Evolutionary conservation across 2,888 invertebrate genomes (phyloP).

Genomic region (Acleris emargana): DNA sequence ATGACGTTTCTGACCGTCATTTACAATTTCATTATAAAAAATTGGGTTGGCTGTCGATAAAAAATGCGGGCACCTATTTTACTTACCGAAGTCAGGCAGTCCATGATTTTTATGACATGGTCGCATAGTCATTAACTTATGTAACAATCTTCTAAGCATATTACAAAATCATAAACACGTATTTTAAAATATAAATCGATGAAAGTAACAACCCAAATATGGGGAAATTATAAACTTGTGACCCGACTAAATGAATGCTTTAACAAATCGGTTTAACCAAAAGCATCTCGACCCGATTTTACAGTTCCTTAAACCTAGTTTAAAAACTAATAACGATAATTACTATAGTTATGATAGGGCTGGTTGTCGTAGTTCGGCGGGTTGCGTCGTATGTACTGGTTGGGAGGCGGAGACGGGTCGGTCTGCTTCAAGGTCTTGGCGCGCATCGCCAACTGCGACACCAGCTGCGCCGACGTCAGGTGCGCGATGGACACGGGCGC

Average conservation of each 20-base stretch:
- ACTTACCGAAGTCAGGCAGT: too few relatives aligned
- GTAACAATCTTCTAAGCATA: too few relatives aligned
- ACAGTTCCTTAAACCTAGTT: background rate
- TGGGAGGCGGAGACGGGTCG: slow-evolving; percentile 46
- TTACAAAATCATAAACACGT: too few relatives aligned
- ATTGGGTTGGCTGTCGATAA: too few relatives aligned
- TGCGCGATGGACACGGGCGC: slow-evolving; percentile 74
- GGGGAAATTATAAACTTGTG: too few relatives aligned
- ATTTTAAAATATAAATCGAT: too few relatives aligned
- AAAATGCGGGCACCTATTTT: too few relatives aligned
- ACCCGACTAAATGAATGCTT: too few relatives aligned
- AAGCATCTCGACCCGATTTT: background rate
- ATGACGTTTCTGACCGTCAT: background rate
- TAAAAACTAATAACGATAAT: slow-evolving; percentile 56
- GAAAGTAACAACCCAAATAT: too few relatives aligned
- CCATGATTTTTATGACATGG: too few relatives aligned
- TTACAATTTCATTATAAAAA: background rate
- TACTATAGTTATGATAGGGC: slow-evolving; percentile 54
- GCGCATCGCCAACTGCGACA: slow-evolving; percentile 74
- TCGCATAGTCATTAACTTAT: too few relatives aligned
- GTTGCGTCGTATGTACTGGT: slow-evolving; percentile 53
- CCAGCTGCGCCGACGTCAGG: slow-evolving; percentile 75
- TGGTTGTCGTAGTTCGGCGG: slow-evolving; percentile 31
- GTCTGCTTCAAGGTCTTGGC: slow-evolving; percentile 73
- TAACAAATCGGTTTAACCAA: background rate